A percentile compares a stretch with the other conserved stretches of the same genome.
Evolutionary conservation across 2,797 vertebrate species (phyloP).

Genomic region (Poecilia wingei): DNA sequence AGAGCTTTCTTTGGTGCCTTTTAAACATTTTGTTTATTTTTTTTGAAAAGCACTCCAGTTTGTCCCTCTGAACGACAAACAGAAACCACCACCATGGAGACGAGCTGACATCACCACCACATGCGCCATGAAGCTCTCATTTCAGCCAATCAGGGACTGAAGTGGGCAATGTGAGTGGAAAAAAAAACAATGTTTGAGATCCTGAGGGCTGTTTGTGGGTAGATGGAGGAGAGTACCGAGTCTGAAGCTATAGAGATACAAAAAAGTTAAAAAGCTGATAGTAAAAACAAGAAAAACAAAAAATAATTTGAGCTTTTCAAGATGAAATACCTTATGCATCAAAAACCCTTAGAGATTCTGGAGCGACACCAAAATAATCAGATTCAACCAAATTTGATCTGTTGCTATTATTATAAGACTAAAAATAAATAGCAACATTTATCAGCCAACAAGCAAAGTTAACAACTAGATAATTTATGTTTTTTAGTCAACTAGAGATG

Average conservation of each 20-base stretch:
- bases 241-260: background rate
- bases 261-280: background rate
- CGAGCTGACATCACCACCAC: slow-evolving; percentile 29
- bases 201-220: background rate
- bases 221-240: background rate
- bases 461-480: background rate
- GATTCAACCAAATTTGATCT: background rate
- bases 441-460: background rate
- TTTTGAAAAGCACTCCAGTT: slow-evolving; percentile 28
- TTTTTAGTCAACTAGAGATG: background rate
- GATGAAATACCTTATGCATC: too few relatives aligned
- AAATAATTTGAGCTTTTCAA: background rate
- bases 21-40: too few relatives aligned
- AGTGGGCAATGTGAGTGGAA: background rate
- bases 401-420: background rate
- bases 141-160: slow-evolving; percentile 38
- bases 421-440: background rate
- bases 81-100: slow-evolving; percentile 44
- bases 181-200: background rate
- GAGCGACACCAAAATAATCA: background rate
- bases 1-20: slow-evolving; percentile 19
- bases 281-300: background rate
- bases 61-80: slow-evolving; percentile 35
- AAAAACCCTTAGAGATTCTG: background rate
- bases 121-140: background rate